Evolutionary conservation across 2,888 invertebrate species (phyloP).

Genomic region (Spialia ferax): DNA sequence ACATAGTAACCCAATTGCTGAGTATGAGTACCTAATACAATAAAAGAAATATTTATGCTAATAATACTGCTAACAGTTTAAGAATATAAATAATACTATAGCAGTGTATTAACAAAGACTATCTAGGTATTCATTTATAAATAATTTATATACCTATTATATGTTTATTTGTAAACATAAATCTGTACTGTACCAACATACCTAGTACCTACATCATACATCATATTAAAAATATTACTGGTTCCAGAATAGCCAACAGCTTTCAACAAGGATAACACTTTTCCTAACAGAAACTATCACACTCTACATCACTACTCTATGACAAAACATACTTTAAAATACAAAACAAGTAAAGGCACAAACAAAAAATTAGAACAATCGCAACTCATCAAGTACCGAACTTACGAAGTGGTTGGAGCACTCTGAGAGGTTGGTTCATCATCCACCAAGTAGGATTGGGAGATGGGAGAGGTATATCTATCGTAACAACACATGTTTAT

Average conservation of each 20-base stretch:
- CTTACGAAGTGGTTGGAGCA: conserved; percentile 57
- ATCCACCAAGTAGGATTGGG: conserved; percentile 59
- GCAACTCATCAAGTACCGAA: conserved; percentile 44
- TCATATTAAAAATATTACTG: too few species aligned
- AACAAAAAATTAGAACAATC: conserved; percentile 20
- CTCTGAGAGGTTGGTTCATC: conserved; percentile 56
- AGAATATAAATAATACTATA: too few species aligned
- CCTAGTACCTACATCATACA: too few species aligned
- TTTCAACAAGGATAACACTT: neutral
- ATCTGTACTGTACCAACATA: too few species aligned
- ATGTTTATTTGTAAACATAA: too few species aligned
- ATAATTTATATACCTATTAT: too few species aligned
- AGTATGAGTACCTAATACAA: too few species aligned
- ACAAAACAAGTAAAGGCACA: neutral
- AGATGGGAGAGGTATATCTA: conserved; percentile 62
- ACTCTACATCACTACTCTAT: neutral
- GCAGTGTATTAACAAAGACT: too few species aligned
- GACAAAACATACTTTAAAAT: neutral
- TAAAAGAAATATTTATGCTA: too few species aligned
- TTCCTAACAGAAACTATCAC: neutral
- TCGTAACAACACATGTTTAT: conserved; percentile 31
- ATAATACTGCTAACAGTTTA: too few species aligned
- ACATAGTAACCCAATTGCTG: too few species aligned
- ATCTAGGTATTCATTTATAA: too few species aligned
- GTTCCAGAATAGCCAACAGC: neutral